Evolutionary conservation across 2,113 vertebrate species (phyloP).

Genomic region (Porphyrio hochstetteri): DNA sequence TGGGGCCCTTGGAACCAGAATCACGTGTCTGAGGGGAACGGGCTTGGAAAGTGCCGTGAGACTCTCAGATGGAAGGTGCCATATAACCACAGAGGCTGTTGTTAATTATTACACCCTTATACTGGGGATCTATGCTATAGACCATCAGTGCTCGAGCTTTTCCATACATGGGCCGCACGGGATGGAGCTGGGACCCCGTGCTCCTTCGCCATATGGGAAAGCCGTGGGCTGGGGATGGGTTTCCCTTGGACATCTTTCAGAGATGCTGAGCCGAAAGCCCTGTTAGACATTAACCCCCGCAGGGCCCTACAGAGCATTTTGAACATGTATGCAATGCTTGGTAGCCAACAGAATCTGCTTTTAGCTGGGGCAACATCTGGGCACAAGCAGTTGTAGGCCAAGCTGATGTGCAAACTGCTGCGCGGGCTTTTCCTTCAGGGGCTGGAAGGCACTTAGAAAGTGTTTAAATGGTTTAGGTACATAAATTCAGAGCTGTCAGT

Average conservation of each 20-base stretch:
- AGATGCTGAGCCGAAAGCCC: neutral
- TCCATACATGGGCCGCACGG: neutral
- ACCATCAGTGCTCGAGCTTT: neutral
- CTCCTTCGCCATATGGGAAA: neutral
- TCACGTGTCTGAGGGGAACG: neutral
- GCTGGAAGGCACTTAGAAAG: neutral
- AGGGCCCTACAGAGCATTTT: neutral
- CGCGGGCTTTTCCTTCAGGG: neutral
- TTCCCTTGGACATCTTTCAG: slow-evolving; percentile 19
- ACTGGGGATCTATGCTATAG: neutral
- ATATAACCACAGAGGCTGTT: neutral
- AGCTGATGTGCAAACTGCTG: neutral
- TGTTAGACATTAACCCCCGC: neutral
- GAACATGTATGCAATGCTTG: neutral
- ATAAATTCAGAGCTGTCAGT: neutral
- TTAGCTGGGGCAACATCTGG: neutral
- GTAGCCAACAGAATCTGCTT: neutral
- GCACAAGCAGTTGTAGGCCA: neutral
- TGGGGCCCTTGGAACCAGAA: neutral
- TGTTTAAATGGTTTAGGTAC: neutral
- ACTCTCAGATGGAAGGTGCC: neutral
- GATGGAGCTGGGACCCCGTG: neutral
- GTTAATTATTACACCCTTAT: slow-evolving; percentile 16
- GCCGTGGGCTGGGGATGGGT: neutral
- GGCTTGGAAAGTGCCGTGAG: neutral